Conservation (phyloP, 2,797 vertebrate genomes). For the Brachymystax lenok region DNA sequence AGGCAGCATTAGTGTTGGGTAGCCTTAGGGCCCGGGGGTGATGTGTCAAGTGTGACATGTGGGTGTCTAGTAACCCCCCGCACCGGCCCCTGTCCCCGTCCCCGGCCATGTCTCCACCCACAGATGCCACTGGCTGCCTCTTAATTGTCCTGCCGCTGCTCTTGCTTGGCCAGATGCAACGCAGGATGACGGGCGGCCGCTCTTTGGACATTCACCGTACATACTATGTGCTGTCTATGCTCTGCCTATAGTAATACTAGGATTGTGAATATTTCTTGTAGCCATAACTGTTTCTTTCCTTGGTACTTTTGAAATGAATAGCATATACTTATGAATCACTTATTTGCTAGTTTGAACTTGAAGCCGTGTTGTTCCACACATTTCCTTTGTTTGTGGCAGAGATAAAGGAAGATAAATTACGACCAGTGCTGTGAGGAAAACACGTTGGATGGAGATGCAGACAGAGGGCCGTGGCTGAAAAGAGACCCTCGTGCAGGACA, state of each 20-base stretch:
- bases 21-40: constrained; percentile 73
- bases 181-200: constrained; percentile 70
- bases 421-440: too few species aligned
- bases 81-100: constrained; percentile 75
- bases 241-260: not conserved
- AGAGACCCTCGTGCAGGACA: constrained; percentile 41
- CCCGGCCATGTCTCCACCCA: constrained; percentile 44
- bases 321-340: too few species aligned
- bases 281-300: too few species aligned
- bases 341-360: too few species aligned
- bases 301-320: too few species aligned
- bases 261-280: not conserved
- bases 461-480: constrained; percentile 15
- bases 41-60: constrained; percentile 80
- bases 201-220: constrained; percentile 47
- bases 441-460: not conserved
- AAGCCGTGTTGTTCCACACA: too few species aligned
- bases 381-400: too few species aligned
- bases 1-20: constrained; percentile 76
- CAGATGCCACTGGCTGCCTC: constrained; percentile 76
- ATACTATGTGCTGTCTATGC: not conserved
- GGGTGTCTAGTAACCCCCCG: constrained; percentile 74
- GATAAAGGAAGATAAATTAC: too few species aligned
- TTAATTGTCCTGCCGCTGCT: constrained; percentile 81
- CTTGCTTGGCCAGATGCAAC: constrained; percentile 68